A percentile compares a stretch with the other conserved stretches of the same genome.
These are phyloP conservation scores for Leuciscus idus DNA, from an alignment of 2,113 vertebrate species.

Conservation along the genomic window DNA sequence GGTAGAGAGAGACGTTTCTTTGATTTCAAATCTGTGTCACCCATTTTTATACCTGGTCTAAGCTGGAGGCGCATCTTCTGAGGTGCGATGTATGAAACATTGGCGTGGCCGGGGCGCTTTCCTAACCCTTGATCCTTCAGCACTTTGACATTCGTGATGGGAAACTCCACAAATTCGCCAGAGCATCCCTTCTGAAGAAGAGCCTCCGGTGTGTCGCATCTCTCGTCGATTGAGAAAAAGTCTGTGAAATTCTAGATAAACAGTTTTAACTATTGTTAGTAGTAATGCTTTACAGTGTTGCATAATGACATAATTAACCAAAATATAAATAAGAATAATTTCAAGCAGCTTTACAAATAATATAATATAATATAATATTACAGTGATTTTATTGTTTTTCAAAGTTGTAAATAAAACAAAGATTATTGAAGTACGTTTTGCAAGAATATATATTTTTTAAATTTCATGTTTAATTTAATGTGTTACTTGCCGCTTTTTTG, in stretches of 20 bases:
- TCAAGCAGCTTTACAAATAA: too few species aligned
- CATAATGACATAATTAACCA: not conserved
- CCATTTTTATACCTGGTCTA: conserved; percentile 81
- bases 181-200: conserved; percentile 86
- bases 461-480: not conserved
- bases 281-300: not conserved
- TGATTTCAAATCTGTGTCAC: conserved; percentile 44
- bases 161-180: conserved; percentile 80
- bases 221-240: conserved; percentile 76
- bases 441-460: not conserved
- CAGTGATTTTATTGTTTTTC: not conserved
- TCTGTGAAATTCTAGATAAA: conserved; percentile 89
- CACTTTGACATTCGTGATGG: conserved; percentile 78
- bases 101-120: conserved; percentile 68
- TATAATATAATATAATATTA: not conserved
- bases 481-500: too few species aligned
- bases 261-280: not conserved
- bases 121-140: conserved; percentile 80
- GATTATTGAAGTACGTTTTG: not conserved
- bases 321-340: too few species aligned
- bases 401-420: not conserved
- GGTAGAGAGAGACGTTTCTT: conserved; percentile 28
- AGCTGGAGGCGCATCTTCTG: conserved; percentile 87
- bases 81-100: conserved; percentile 88
- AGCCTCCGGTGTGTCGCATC: conserved; percentile 84